Evolutionary conservation across 2,888 invertebrate species (phyloP).

Genomic region (Mesorhabditis sp.): DNA sequence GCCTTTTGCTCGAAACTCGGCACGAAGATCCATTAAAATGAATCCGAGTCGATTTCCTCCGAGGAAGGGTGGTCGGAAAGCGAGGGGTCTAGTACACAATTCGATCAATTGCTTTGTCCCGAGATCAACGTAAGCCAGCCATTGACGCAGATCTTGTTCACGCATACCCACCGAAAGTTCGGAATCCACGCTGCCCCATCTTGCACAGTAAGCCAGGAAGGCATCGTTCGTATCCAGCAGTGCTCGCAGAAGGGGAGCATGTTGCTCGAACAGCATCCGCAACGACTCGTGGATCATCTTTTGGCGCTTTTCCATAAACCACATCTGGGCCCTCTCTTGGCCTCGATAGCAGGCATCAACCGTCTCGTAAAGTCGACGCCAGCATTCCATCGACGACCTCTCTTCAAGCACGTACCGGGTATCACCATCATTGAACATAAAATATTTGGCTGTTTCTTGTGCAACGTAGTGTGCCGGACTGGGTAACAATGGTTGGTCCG

Average conservation of each 20-base stretch:
- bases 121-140: constrained; percentile 36
- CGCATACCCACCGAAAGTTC: constrained; percentile 55
- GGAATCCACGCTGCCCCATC: constrained; percentile 49
- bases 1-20: constrained; percentile 51
- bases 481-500: constrained; percentile 27
- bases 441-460: constrained; percentile 40
- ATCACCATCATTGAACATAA: constrained; percentile 12
- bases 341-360: constrained; percentile 32
- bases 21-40: constrained; percentile 54
- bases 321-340: constrained; percentile 33
- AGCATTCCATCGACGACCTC: constrained; percentile 41
- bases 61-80: constrained; percentile 53
- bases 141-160: constrained; percentile 48
- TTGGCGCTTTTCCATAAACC: constrained; percentile 49
- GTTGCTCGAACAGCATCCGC: constrained; percentile 47
- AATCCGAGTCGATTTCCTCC: constrained; percentile 57
- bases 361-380: constrained; percentile 44
- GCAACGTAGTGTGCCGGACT: constrained; percentile 52
- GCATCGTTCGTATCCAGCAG: constrained; percentile 53
- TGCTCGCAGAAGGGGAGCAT: constrained; percentile 48
- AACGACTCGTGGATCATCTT: constrained; percentile 37
- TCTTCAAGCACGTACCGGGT: constrained; percentile 2
- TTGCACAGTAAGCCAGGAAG: constrained; percentile 46
- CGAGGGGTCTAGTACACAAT: constrained; percentile 45
- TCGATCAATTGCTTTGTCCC: constrained; percentile 48